These are phyloP conservation scores for Natrix natrix DNA, from an alignment of 2,797 vertebrate genomes.

Conservation along the genomic window DNA sequence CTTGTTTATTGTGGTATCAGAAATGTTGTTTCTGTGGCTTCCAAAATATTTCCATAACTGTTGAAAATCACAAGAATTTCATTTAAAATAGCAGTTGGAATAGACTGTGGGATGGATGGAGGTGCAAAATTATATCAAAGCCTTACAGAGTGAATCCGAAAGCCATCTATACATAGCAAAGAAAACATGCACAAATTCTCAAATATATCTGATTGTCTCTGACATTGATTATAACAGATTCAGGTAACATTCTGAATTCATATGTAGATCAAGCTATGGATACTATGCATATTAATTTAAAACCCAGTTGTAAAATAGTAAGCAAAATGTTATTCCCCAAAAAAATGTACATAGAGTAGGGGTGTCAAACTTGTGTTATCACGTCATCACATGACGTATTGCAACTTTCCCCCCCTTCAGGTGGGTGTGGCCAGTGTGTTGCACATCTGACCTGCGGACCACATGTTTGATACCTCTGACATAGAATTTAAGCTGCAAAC, in stretches of 20 bases:
- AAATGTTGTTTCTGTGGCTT: neutral
- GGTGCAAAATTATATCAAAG: neutral
- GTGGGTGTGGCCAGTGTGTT: too few relatives aligned
- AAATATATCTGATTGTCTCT: neutral
- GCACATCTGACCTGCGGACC: too few relatives aligned
- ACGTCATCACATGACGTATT: too few relatives aligned
- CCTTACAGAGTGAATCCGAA: neutral
- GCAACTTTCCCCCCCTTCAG: too few relatives aligned
- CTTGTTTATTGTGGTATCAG: neutral
- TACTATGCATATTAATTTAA: neutral
- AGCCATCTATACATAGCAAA: neutral
- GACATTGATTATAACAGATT: neutral
- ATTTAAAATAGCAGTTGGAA: neutral
- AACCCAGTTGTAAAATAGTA: neutral
- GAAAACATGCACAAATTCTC: neutral
- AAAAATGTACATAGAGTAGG: neutral
- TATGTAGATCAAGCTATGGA: neutral
- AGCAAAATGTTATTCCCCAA: neutral
- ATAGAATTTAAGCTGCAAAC: neutral
- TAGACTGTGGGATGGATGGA: neutral
- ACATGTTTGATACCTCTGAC: too few relatives aligned
- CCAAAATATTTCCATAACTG: neutral
- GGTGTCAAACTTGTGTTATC: too few relatives aligned
- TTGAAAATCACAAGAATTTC: neutral
- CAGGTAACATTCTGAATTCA: neutral